A percentile compares a stretch with the other conserved stretches of the same genome.
phyloP scores from a whole-genome alignment of 2,888 invertebrate species.

The Cephus spinipes region DNA sequence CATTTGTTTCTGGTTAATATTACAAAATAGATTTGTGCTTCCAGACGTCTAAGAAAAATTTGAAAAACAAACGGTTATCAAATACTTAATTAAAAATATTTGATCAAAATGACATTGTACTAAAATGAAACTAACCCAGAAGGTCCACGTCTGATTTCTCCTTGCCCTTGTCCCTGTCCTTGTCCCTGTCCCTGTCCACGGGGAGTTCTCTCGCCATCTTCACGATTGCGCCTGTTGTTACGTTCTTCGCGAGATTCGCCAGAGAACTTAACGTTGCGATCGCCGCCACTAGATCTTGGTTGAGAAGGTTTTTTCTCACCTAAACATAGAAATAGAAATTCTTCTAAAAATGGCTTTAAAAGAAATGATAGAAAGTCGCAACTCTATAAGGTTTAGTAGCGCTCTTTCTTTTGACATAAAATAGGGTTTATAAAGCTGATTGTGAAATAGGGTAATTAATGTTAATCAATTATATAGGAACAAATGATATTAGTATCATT shows the following conservation, averaged over 20 bases:
- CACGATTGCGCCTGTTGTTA: constrained; percentile 76
- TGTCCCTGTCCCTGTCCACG: constrained; percentile 42
- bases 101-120: constrained; percentile 37
- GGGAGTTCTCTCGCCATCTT: constrained; percentile 65
- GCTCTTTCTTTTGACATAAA: background rate
- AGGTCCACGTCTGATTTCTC: constrained; percentile 57
- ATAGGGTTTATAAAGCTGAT: background rate
- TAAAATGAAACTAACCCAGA: constrained; percentile 48
- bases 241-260: constrained; percentile 79
- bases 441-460: background rate
- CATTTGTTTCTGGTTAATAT: constrained; percentile 64
- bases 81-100: constrained; percentile 2
- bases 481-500: background rate
- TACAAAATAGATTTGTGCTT: constrained; percentile 22
- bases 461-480: constrained; percentile 45
- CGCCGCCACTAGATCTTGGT: constrained; percentile 53
- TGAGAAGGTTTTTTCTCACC: constrained; percentile 66
- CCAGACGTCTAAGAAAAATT: background rate
- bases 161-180: constrained; percentile 35
- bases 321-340: constrained; percentile 43
- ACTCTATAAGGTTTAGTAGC: background rate
- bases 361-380: background rate
- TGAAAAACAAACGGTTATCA: background rate
- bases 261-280: constrained; percentile 69
- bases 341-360: background rate